phyloP scores from a whole-genome alignment of 2,888 invertebrate genomes.

The Microctonus aethiopoides region DNA sequence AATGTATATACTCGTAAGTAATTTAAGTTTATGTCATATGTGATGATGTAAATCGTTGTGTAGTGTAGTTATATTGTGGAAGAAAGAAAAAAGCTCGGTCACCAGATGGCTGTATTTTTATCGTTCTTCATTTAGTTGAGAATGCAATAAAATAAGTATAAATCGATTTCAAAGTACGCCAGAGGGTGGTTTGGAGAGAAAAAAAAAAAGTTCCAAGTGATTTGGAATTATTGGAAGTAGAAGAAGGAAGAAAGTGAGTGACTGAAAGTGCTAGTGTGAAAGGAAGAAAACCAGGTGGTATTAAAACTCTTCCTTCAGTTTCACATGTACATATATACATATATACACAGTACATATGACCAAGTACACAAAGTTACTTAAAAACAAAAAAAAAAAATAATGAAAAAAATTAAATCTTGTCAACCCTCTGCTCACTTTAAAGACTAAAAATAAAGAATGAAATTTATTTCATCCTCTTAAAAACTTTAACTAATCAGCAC shows the following conservation, averaged over 20 bases:
- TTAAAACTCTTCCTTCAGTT: conserved; percentile 14
- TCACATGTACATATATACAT: not conserved
- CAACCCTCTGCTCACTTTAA: conserved; percentile 40
- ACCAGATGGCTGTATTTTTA: conserved; percentile 8
- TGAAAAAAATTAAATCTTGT: no score
- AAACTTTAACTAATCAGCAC: conserved; percentile 28
- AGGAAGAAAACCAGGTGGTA: conserved; percentile 12
- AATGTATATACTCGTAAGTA: no score
- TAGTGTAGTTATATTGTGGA: not conserved
- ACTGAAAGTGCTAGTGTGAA: conserved; percentile 12
- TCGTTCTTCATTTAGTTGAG: conserved; percentile 15
- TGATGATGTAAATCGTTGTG: no score
- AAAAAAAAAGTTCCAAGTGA: conserved; percentile 23
- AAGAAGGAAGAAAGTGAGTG: conserved; percentile 12
- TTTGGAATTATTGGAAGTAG: conserved; percentile 24
- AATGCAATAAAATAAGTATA: conserved; percentile 19
- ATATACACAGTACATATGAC: not conserved
- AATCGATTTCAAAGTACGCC: conserved; percentile 22
- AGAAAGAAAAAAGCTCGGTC: not conserved
- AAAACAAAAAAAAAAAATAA: conserved; percentile 20
- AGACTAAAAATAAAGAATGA: conserved; percentile 34
- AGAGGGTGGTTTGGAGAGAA: conserved; percentile 13
- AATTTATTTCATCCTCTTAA: not conserved
- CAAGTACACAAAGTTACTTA: not conserved
- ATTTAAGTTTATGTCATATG: no score